These are phyloP conservation scores for Eospalax fontanierii DNA, from an alignment of 2,797 vertebrate genomes.

Conservation along the genomic window DNA sequence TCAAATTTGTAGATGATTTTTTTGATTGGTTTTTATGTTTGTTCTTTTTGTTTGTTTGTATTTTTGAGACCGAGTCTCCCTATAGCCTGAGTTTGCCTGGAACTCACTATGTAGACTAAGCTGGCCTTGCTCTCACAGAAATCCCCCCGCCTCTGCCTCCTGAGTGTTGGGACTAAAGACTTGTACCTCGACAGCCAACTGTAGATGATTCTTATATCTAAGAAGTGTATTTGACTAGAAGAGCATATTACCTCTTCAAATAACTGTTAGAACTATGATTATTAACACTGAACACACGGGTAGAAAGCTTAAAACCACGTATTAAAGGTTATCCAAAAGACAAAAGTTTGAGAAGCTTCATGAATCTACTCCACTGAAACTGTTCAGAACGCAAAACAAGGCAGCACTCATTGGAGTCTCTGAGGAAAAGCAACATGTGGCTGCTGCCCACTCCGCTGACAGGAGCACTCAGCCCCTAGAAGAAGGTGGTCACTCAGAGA, in stretches of 20 bases:
- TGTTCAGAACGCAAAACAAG: neutral
- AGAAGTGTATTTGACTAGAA: no score
- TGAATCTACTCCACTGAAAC: neutral
- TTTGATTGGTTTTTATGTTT: no score
- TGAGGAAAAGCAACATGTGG: neutral
- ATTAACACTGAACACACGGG: neutral
- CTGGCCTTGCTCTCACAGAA: no score
- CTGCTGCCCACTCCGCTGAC: fast-evolving
- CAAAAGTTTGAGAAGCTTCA: neutral
- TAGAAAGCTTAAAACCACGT: neutral
- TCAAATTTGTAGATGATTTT: no score
- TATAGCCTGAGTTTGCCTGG: no score
- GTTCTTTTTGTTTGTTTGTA: no score
- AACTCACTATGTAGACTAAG: no score
- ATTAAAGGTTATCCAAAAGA: neutral
- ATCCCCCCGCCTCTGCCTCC: no score
- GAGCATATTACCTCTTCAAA: neutral
- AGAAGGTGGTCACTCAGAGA: neutral
- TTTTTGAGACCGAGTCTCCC: no score
- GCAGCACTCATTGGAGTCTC: neutral
- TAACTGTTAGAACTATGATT: neutral
- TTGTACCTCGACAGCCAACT: no score
- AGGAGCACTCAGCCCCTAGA: neutral
- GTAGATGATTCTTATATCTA: no score
- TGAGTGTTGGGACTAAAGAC: no score